phyloP scores from a whole-genome alignment of 2,113 vertebrate genomes.

The Vombatus ursinus region DNA sequence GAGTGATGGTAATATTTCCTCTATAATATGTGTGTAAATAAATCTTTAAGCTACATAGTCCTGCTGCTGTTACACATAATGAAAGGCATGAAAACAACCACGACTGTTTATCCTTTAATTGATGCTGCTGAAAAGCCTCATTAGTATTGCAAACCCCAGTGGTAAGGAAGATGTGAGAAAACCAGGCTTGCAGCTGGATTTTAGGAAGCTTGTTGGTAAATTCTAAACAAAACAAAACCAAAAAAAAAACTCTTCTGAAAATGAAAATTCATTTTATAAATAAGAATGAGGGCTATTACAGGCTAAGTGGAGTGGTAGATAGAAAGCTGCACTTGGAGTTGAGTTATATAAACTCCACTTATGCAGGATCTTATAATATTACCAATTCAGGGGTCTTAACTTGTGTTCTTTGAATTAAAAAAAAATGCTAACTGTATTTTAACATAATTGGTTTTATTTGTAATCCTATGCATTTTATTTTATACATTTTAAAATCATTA shows the following conservation, averaged over 20 bases:
- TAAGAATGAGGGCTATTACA: not conserved
- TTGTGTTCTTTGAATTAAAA: not conserved
- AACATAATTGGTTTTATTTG: not conserved
- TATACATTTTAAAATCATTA: not conserved
- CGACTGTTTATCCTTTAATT: not conserved
- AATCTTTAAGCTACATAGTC: accelerated
- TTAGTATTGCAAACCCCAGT: not conserved
- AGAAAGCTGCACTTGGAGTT: not conserved
- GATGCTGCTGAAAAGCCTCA: not conserved
- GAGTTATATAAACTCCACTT: not conserved
- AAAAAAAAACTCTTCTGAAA: not conserved
- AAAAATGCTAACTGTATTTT: not conserved
- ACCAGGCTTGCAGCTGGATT: not conserved
- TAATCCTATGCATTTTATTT: not conserved
- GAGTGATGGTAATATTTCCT: not conserved
- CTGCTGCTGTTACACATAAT: not conserved
- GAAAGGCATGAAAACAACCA: accelerated
- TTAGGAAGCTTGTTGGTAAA: not conserved
- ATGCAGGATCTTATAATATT: not conserved
- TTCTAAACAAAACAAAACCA: not conserved
- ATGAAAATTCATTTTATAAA: not conserved
- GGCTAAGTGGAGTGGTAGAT: not conserved
- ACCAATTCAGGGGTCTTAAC: not conserved
- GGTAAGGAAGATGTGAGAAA: not conserved
- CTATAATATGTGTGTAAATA: no score